Percentiles rank a stretch among this genome's conserved stretches.
phyloP scores from a whole-genome alignment of 2,797 vertebrate genomes.

The Etheostoma nigrum region DNA sequence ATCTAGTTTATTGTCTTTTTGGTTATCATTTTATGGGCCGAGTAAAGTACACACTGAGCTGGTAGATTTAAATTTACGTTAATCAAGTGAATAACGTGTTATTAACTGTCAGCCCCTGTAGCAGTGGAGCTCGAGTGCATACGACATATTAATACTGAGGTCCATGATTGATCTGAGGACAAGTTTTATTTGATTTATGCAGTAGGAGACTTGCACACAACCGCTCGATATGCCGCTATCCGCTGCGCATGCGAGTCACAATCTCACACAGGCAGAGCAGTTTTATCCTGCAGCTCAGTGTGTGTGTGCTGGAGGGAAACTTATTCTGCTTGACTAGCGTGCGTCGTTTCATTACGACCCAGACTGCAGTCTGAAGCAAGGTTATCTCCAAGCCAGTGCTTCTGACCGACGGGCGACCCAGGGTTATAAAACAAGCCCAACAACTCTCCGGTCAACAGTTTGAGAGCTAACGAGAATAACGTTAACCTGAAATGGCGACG shows the following conservation, averaged over 20 bases:
- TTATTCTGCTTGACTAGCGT: neutral
- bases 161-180: neutral
- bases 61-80: neutral
- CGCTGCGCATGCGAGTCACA: constrained; percentile 48
- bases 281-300: constrained; percentile 11
- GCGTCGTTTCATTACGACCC: constrained; percentile 1
- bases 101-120: neutral
- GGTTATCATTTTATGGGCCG: no score
- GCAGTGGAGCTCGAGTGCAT: neutral
- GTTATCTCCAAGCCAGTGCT: neutral
- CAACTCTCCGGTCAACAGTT: constrained; percentile 29
- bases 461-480: constrained; percentile 53
- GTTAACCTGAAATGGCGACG: constrained; percentile 90
- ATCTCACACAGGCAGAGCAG: constrained; percentile 20
- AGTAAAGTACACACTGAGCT: neutral
- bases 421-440: constrained; percentile 62
- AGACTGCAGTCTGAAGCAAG: neutral
- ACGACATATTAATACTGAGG: no score
- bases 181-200: neutral
- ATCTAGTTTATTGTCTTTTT: no score
- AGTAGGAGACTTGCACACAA: neutral
- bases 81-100: neutral
- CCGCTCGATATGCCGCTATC: neutral
- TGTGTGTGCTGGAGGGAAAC: constrained; percentile 33
- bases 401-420: constrained; percentile 28